Conservation (phyloP, 2,113 vertebrate genomes). For the Paraplagusia blochii region DNA sequence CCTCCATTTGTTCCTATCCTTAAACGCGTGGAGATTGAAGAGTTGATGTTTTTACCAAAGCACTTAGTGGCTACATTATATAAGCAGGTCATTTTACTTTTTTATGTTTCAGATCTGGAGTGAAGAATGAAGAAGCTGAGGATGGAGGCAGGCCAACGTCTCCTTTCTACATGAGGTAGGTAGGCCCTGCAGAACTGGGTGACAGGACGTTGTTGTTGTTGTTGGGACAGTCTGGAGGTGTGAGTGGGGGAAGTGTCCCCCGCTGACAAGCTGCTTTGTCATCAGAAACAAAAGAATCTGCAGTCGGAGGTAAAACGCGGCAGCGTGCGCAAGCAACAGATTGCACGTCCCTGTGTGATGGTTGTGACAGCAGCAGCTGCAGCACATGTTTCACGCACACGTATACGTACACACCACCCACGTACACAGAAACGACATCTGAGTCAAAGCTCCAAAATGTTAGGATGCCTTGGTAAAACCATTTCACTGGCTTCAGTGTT, state of each 20-base stretch:
- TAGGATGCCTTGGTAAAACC: not conserved
- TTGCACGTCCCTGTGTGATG: constrained; percentile 25
- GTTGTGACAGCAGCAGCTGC: constrained; percentile 1
- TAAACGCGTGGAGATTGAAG: constrained; percentile 23
- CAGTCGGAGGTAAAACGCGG: constrained; percentile 24
- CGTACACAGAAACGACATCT: not conserved
- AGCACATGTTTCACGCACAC: constrained; percentile 11
- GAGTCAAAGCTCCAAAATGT: not conserved
- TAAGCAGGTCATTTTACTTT: constrained; percentile 11
- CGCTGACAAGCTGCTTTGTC: constrained; percentile 44
- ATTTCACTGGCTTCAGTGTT: too few relatives aligned
- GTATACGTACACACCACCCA: not conserved
- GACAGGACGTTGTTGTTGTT: constrained; percentile 25
- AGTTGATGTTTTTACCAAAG: constrained; percentile 23
- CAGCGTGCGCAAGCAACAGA: constrained; percentile 40
- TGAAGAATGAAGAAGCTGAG: constrained; percentile 36
- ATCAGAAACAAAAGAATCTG: constrained; percentile 49
- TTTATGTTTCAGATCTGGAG: too few relatives aligned
- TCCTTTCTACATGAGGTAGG: constrained; percentile 91
- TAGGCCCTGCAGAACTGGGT: not conserved
- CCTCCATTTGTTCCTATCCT: constrained; percentile 45
- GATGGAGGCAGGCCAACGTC: constrained; percentile 89
- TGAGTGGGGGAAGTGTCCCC: constrained; percentile 17
- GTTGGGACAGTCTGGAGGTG: not conserved
- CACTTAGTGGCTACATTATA: constrained; percentile 14